Base-by-base conservation (phyloP, 2,888 invertebrate genomes). In the Dasysyrphus albostriatus region DNA sequence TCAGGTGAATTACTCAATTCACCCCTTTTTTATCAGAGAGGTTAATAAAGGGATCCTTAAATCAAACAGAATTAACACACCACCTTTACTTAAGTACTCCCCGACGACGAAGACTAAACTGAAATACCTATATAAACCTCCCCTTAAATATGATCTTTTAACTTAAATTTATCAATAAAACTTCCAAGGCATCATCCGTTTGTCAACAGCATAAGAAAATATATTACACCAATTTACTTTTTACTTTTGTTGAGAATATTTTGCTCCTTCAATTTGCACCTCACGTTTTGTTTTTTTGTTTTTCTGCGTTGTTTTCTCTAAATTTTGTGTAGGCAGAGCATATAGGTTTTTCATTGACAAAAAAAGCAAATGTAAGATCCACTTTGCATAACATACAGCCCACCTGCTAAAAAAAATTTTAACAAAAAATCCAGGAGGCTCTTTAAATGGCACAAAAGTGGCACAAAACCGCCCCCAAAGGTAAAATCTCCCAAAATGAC, bases 191-290 rank as follows among this genome's bases (percentile, higher is more conserved):
- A 32, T 32, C 75, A 84, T 80, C 74, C 83, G 80, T 84, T 83
- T 80, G 83, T 80, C 83, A 84, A 84, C 83, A 83, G 63, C 79
- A 70, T 84, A 70, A 80, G 79, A 65, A 84, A 75, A 69, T 80
- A 80, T 79, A 84, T 84, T 84, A 75, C 70, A 56, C 75, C 70
- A 75, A 84, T 84, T 84, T 84, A 69, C 16, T 54, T 51, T 51
- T 49, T 19, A 19, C 14, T 42, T 61, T 61, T 63, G n/a, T 58
- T 14, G 47, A 16, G n/a, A 19, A 42, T 34, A 29, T 69, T 59
- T 44, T 34, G n/a, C 37, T 67, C 42, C 42, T 54, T 73, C 44
- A 70, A 79, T 80, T 84, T 72, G 42, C 75, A 80, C 83, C 83
- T 79, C 75, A 75, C 61, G 54, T 32, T 54, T 19, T 49, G 7